Evolutionary conservation across 2,113 vertebrate species (phyloP).

Genomic region (Telmatochromis sp.): DNA sequence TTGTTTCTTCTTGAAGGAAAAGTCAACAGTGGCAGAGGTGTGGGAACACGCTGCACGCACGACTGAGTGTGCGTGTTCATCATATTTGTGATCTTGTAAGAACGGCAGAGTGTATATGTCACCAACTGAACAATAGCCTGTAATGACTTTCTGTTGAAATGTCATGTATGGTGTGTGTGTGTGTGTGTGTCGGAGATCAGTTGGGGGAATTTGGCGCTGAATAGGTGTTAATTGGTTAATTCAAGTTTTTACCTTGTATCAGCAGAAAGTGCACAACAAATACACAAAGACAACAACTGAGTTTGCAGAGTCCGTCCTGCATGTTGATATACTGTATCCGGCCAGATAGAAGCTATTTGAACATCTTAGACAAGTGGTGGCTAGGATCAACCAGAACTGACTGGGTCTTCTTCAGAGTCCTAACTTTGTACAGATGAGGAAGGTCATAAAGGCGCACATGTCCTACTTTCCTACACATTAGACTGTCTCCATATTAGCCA

Average conservation of each 20-base stretch:
- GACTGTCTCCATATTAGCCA: not conserved
- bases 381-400: not conserved
- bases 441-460: not conserved
- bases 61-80: not conserved
- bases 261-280: not conserved
- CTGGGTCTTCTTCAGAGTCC: not conserved
- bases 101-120: not conserved
- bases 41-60: not conserved
- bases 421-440: not conserved
- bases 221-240: conserved; percentile 26
- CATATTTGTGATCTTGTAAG: not conserved
- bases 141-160: conserved; percentile 6
- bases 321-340: not conserved
- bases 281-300: not conserved
- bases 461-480: not conserved
- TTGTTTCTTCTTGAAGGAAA: conserved; percentile 8
- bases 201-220: not conserved
- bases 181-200: not conserved
- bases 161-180: not conserved
- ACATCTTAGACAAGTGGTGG: not conserved
- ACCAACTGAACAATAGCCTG: conserved; percentile 1
- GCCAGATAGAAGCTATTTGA: not conserved
- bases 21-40: conserved; percentile 30
- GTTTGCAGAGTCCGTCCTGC: not conserved
- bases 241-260: not conserved